Evolutionary conservation across 1,140 invertebrate species (phyloP).

Genomic region (Anoplophora glabripennis): DNA sequence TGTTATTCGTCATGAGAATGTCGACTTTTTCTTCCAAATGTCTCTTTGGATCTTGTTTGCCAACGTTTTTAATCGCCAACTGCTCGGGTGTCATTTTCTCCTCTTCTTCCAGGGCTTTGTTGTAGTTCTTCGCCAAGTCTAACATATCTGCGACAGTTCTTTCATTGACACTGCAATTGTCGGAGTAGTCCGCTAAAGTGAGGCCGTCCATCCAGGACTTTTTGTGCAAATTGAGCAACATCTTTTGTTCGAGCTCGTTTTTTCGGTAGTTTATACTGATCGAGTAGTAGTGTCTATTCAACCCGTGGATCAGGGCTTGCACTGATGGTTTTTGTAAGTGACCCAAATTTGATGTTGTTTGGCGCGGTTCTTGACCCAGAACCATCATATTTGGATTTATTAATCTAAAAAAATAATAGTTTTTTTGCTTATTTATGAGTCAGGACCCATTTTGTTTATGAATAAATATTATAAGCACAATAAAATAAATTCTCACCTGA

Average conservation of each 20-base stretch:
- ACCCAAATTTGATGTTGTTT: conserved; percentile 98
- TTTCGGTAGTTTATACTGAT: conserved; percentile 99
- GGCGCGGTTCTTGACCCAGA: conserved; percentile 95
- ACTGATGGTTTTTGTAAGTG: conserved; percentile 99
- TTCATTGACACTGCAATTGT: conserved; percentile 90
- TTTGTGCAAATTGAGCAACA: conserved; percentile 98
- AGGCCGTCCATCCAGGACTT: conserved; percentile 99
- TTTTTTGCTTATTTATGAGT: too few species aligned
- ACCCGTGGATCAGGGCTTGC: conserved; percentile 96
- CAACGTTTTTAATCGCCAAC: conserved; percentile 99
- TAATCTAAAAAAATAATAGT: conserved; percentile 66
- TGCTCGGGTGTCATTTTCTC: conserved; percentile 99
- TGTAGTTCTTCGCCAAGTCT: conserved; percentile 96
- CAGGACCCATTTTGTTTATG: too few species aligned
- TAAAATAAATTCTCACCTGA: conserved; percentile 53
- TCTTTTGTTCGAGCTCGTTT: conserved; percentile 98
- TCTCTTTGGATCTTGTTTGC: too few species aligned
- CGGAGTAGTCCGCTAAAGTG: conserved; percentile 89
- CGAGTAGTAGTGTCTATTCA: conserved; percentile 99
- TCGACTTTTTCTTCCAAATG: conserved; percentile 98
- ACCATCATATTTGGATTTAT: conserved; percentile 99
- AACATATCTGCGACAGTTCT: conserved; percentile 95
- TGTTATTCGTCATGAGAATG: too few species aligned
- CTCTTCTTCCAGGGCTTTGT: conserved; percentile 98
- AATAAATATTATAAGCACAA: too few species aligned